Evolutionary conservation across 2,797 vertebrate species (phyloP), one percentile per base, ranked within the genome.

Genomic region (Avahi laniger): DNA sequence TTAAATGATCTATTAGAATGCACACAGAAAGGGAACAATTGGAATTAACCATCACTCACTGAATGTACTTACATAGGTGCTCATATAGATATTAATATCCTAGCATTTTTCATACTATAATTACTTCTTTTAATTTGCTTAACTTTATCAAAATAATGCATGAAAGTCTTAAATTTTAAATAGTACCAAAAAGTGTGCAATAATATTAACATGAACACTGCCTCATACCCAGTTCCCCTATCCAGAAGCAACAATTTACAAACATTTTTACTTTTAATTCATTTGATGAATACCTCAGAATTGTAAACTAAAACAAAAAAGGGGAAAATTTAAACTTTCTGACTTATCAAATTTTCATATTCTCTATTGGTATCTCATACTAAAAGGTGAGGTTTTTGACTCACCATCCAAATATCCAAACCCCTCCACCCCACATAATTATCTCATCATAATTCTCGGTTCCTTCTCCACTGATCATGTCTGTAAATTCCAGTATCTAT

Each of bases 1-100:
- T 91, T 89, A 95, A 92, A 81, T 86, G 0, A 4, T 50, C 94
- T 94, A 89, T 95, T 89, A 92, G 85, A 85, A 28, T 80, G 24
- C 12, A 79, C 63, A 70, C 20, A 38, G 18, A 67, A 18, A 10
- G 7, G 93, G 22, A 91, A 73, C 24, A 89, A 69, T 54, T 90
- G 54, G 17, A 93, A 92, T 38, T 89, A 54, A 52, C 28, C 1
- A 63, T 78, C 17, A 24, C 50, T 88, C 13, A 81, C 15, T 91
- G 7, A 48, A 35, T 76, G 5, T 91, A 73, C 1, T 72, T 38
- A 30, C 38, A 80, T 46, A 75, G 9, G 73, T 11, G 0, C 0
- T 33, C 50, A 4, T n/a, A 41, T 54, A 57, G 10, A 15, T 79
- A 84, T 76, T 22, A 80, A 17, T 41, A 65, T 9, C 9, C 24